A percentile compares a stretch with the other conserved stretches of the same genome.
Evolutionary conservation across 1,140 invertebrate species (phyloP).

Genomic region (Brachionus sp.): DNA sequence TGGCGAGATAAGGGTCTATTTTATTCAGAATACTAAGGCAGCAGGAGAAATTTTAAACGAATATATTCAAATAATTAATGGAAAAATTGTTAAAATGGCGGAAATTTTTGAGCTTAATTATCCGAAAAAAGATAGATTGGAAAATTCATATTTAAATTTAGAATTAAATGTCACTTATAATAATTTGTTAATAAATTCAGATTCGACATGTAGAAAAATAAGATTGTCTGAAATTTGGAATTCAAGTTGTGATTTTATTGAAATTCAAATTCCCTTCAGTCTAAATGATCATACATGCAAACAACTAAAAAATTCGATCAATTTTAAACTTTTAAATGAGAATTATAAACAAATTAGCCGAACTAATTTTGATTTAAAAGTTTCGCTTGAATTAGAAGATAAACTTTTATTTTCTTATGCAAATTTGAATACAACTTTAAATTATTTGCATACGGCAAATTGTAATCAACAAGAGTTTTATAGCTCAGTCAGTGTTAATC

Average conservation of each 20-base stretch:
- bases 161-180: not conserved
- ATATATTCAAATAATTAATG: slow-evolving; percentile 9
- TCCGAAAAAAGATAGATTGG: not conserved
- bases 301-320: slow-evolving; percentile 19
- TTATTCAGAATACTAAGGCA: slow-evolving; percentile 15
- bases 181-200: slow-evolving; percentile 6
- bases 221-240: slow-evolving; percentile 27
- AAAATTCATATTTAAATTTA: slow-evolving; percentile 17
- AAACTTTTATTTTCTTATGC: slow-evolving; percentile 27
- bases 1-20: slow-evolving; percentile 8
- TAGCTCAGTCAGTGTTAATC: slow-evolving; percentile 37
- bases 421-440: slow-evolving; percentile 22
- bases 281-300: not conserved
- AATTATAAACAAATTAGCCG: not conserved
- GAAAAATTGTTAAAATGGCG: slow-evolving; percentile 29
- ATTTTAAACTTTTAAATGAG: slow-evolving; percentile 6
- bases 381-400: slow-evolving; percentile 21
- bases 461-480: slow-evolving; percentile 44
- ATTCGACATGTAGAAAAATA: not conserved
- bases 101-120: slow-evolving; percentile 2
- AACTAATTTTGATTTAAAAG: slow-evolving; percentile 26
- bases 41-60: not conserved
- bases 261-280: slow-evolving; percentile 20
- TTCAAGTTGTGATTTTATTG: slow-evolving; percentile 10
- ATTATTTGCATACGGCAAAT: slow-evolving; percentile 18